Conservation (phyloP, 1,140 invertebrate species). For the Diachasmimorpha longicaudata region DNA sequence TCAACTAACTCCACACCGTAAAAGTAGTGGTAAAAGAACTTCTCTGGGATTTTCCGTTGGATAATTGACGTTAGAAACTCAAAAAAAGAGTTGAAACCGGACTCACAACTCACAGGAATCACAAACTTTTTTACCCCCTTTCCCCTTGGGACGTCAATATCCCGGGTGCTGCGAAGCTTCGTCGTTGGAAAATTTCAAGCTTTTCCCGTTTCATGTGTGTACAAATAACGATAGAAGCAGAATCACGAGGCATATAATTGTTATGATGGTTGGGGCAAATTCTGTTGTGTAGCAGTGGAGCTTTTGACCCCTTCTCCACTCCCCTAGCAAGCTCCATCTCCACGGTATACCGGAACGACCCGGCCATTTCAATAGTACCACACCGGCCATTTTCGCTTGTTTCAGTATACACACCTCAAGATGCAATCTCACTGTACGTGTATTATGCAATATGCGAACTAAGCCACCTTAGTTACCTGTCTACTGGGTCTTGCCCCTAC, state of each 20-base stretch:
- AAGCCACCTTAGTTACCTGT: slow-evolving; percentile 8
- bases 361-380: slow-evolving; percentile 48
- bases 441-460: slow-evolving; percentile 20
- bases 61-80: background rate
- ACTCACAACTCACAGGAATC: background rate
- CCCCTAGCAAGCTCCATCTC: slow-evolving; percentile 35
- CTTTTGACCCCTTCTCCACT: slow-evolving; percentile 40
- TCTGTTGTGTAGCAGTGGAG: slow-evolving; percentile 45
- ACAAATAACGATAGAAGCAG: slow-evolving; percentile 5
- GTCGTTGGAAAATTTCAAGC: background rate
- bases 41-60: background rate
- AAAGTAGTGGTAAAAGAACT: background rate
- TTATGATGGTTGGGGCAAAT: slow-evolving; percentile 37
- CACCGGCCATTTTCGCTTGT: slow-evolving; percentile 42
- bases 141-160: background rate
- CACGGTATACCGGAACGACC: slow-evolving; percentile 35
- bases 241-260: slow-evolving; percentile 44
- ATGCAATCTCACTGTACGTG: slow-evolving; percentile 39
- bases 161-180: background rate
- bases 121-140: background rate
- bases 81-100: background rate
- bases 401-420: slow-evolving; percentile 36
- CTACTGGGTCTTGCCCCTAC: background rate
- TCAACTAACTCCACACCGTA: background rate
- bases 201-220: background rate